Evolutionary conservation across 2,113 vertebrate genomes (phyloP), one percentile per base, ranked within the genome.

Genomic region (Desmodus rotundus): DNA sequence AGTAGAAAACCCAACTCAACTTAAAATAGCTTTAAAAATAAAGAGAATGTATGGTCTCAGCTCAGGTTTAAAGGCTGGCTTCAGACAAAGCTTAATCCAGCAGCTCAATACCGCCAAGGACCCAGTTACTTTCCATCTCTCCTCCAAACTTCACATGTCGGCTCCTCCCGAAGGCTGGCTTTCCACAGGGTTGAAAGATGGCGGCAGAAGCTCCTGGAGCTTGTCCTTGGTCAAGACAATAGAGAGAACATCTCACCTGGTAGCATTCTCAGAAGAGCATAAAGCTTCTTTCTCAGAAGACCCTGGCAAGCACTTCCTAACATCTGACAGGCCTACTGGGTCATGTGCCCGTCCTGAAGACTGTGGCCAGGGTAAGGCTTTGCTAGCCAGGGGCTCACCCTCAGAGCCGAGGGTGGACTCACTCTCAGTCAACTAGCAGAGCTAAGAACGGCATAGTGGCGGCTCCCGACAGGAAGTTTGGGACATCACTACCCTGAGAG

Each of bases 21-120:
- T 95, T 81, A 90, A 91, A 93, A 82, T 85, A 58, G 28, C 76
- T 90, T 92, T 82, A 7, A 47, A 78, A 47, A 63, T 68, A 65
- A 81, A 50, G 43, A 74, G 82, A 65, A 73, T 74, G 45, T 87
- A 76, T 76, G 33, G 78, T 86, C 56, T 58, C 43, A 56, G 56
- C 20, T 80, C 87, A 96, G 89, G 77, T 41, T 31, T 61, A 84
- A 45, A 81, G 41, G 74, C 50, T 92, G 33, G 31, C 86, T 90
- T 61, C 45, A n/a, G 22, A 77, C 43, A 77, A 45, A 33, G 36
- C 31, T 72, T 90, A 52, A 19, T 31, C 54, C 26, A 33, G 11
- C 26, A 50, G 52, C 36, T 63, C 87, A 43, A 1, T 19, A 24
- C 33, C 56, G 17, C 19, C 9, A 7, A 80, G 78, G 43, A 41